These are phyloP conservation scores for Dicranocentrus wangi DNA, from an alignment of 2,888 invertebrate species.

Conservation along the genomic window DNA sequence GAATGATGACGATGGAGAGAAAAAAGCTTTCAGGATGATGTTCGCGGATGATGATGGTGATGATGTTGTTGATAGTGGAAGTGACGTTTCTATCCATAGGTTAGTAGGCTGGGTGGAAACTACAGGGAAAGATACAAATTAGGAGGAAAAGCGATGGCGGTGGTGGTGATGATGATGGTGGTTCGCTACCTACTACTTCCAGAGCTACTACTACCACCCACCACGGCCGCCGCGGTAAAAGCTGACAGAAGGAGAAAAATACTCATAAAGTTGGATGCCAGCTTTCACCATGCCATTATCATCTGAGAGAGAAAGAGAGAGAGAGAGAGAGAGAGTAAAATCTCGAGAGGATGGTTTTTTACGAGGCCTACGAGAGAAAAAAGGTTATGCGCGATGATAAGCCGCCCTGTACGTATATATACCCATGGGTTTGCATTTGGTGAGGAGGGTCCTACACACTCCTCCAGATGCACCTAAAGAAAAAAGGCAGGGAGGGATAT, in stretches of 20 bases:
- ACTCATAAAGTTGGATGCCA: slow-evolving; percentile 24
- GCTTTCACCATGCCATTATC: slow-evolving; percentile 25
- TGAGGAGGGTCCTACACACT: too few species aligned
- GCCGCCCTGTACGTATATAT: neutral
- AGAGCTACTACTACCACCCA: too few species aligned
- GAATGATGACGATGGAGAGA: neutral
- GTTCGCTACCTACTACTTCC: too few species aligned
- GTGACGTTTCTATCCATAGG: neutral
- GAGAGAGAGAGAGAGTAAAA: neutral
- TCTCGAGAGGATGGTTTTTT: slow-evolving; percentile 16
- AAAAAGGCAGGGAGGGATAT: too few species aligned
- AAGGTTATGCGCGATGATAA: slow-evolving; percentile 13
- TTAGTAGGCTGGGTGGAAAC: too few species aligned
- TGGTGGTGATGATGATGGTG: too few species aligned
- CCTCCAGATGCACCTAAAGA: too few species aligned
- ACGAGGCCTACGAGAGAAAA: slow-evolving; percentile 16
- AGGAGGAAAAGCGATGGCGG: neutral
- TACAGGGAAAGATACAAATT: neutral
- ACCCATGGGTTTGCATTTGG: neutral
- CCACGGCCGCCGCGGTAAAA: neutral
- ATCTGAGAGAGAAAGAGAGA: neutral
- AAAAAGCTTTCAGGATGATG: slow-evolving; percentile 19
- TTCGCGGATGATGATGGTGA: neutral
- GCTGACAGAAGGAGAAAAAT: slow-evolving; percentile 14
- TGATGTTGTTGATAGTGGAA: neutral